Base-by-base conservation (phyloP, 2,797 vertebrate genomes). In the Gila robusta region DNA sequence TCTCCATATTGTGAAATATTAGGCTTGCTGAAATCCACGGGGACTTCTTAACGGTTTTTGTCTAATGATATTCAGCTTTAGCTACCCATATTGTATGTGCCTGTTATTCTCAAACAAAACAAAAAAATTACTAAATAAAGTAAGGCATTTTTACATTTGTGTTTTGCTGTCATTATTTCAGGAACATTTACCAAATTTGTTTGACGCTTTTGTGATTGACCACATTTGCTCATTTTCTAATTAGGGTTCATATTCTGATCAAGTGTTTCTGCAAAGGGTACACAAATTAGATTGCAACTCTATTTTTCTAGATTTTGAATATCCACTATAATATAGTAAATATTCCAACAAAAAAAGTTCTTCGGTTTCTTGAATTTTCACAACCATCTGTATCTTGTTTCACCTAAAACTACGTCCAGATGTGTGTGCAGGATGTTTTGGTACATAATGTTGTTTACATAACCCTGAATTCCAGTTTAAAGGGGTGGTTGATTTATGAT, bases 61-160 rank as follows among this genome's bases (percentile, higher is more conserved):
- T 87, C 32, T 72, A 26, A 82, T 62, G 81, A 78, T 89, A 32
- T 86, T 79, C 54, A 76, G 79, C 86, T 79, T 90, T 59, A 84
- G 81, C 84, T 81, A 9, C 72, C 78, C 69, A 66, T 81, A 79
- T 83, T 89, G 86, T 86, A 86, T 82, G 70, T 91, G 80, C 79
- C 87, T 88, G 88, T 91, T 86, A 79, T 86, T 83, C 80, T 44
- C 28, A 67, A 85, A 88, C 66, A 77, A 54, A 72, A 37, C 5
- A 49, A 49, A 6, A 6, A 82, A 73, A 39, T 10, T 74, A 39
- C 64, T 49, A 77, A 88, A 88, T 90, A 89, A 90, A 89, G 54
- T 67, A 86, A 85, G 66, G 70, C 85, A 89, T 91, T 91, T 90
- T 89, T 89, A 79, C n/a, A 78, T 71, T 56, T 77, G 70, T 84